These are phyloP conservation scores for Caenorhabditis brenneri DNA, from an alignment of 1,140 invertebrate genomes.

Conservation along the genomic window DNA sequence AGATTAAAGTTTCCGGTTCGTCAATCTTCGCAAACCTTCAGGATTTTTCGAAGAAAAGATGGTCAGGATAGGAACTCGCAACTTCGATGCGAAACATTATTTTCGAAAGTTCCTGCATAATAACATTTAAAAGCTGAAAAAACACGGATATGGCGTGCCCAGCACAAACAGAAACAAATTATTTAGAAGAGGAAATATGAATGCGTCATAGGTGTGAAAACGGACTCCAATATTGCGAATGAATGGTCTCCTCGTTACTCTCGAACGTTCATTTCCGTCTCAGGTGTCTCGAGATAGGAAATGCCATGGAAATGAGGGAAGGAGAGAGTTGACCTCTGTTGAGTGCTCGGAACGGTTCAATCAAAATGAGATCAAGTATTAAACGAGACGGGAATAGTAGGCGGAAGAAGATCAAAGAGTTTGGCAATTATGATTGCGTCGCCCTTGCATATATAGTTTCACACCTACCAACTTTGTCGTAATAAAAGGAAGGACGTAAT, in stretches of 20 bases:
- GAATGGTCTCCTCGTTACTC: not conserved
- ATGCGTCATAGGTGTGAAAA: slow-evolving; percentile 19
- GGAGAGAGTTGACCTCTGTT: not conserved
- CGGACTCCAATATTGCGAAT: not conserved
- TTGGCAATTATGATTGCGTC: slow-evolving; percentile 35
- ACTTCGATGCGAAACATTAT: too few relatives aligned
- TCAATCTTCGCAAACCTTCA: too few relatives aligned
- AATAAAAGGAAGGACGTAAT: too few relatives aligned
- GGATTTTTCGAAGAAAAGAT: too few relatives aligned
- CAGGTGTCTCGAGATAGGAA: not conserved
- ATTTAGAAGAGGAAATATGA: not conserved
- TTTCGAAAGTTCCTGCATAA: too few relatives aligned
- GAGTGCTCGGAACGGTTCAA: slow-evolving; percentile 9
- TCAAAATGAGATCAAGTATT: not conserved
- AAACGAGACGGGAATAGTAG: not conserved
- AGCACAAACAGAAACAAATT: not conserved
- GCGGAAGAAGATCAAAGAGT: not conserved
- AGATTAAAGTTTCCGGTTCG: too few relatives aligned
- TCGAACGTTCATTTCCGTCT: slow-evolving; percentile 27
- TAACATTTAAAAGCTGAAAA: too few relatives aligned
- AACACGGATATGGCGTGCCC: not conserved
- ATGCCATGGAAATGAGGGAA: not conserved
- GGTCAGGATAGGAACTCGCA: too few relatives aligned
- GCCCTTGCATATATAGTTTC: not conserved
- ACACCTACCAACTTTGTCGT: too few relatives aligned